Evolutionary conservation across 2,888 invertebrate genomes (phyloP).

Genomic region (Drosophila cracens): DNA sequence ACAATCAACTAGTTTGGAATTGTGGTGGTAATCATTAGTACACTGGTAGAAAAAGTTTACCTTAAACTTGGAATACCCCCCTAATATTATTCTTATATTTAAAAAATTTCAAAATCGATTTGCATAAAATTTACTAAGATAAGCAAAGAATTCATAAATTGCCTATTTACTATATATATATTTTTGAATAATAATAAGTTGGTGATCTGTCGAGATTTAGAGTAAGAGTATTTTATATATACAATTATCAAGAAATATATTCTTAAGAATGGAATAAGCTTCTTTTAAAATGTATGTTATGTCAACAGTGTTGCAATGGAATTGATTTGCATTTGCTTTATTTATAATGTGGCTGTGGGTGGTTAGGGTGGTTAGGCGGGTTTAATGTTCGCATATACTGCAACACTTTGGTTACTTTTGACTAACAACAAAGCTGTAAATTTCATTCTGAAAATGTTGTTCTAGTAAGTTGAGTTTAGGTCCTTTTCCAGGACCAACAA

Average conservation of each 20-base stretch:
- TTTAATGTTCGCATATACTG: neutral
- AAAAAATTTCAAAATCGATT: neutral
- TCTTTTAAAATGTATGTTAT: neutral
- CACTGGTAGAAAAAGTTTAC: neutral
- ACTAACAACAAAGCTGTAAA: conserved; percentile 29
- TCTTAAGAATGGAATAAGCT: neutral
- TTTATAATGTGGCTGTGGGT: neutral
- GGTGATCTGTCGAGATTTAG: too few species aligned
- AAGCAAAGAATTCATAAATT: neutral
- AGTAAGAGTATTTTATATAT: neutral
- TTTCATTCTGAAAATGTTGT: conserved; percentile 34
- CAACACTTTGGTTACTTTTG: conserved; percentile 16
- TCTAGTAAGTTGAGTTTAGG: conserved; percentile 18
- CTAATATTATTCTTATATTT: neutral
- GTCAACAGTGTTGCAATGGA: neutral
- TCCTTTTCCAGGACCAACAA: conserved; percentile 19
- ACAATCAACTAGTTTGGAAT: neutral
- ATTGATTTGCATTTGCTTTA: conserved; percentile 1
- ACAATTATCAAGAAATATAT: neutral
- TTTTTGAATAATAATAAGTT: neutral
- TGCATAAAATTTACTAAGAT: neutral
- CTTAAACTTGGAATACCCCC: neutral
- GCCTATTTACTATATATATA: neutral
- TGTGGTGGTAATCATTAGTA: neutral
- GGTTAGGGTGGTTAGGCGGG: neutral